Evolutionary conservation across 1,140 invertebrate species (phyloP).

Genomic region (Archivesica marissinica): DNA sequence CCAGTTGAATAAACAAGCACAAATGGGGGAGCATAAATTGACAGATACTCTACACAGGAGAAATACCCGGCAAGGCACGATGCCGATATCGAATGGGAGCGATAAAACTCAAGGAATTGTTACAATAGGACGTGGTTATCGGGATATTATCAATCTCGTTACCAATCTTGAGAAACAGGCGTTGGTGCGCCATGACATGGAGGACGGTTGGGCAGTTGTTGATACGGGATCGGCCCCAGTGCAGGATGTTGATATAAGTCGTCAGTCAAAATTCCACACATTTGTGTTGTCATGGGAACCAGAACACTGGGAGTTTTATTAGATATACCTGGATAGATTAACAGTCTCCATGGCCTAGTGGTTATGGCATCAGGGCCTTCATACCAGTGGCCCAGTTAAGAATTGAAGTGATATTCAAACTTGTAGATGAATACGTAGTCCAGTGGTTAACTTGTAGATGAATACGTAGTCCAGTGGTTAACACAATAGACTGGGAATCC

Average conservation of each 20-base stretch:
- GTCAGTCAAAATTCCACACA: constrained; percentile 62
- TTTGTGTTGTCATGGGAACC: constrained; percentile 75
- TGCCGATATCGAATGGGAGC: background rate
- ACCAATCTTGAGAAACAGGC: constrained; percentile 36
- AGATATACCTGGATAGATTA: too few species aligned
- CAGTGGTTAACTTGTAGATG: too few species aligned
- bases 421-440: too few species aligned
- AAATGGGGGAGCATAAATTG: background rate
- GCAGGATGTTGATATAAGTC: constrained; percentile 6
- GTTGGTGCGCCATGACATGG: background rate
- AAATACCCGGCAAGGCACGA: background rate
- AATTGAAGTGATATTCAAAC: too few species aligned
- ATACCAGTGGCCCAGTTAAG: too few species aligned
- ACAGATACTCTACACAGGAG: constrained; percentile 9
- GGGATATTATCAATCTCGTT: constrained; percentile 67
- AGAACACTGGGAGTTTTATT: constrained; percentile 76
- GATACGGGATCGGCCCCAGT: background rate
- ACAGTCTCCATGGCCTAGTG: too few species aligned
- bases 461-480: too few species aligned
- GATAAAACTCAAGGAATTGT: constrained; percentile 63
- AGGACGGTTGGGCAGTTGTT: background rate
- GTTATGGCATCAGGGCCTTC: too few species aligned
- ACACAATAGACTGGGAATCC: too few species aligned
- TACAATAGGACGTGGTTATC: constrained; percentile 72
- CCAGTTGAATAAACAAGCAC: background rate